Conservation (phyloP, 53 echinoderm and acorn worm species). For the Actinopyga echinites region DNA sequence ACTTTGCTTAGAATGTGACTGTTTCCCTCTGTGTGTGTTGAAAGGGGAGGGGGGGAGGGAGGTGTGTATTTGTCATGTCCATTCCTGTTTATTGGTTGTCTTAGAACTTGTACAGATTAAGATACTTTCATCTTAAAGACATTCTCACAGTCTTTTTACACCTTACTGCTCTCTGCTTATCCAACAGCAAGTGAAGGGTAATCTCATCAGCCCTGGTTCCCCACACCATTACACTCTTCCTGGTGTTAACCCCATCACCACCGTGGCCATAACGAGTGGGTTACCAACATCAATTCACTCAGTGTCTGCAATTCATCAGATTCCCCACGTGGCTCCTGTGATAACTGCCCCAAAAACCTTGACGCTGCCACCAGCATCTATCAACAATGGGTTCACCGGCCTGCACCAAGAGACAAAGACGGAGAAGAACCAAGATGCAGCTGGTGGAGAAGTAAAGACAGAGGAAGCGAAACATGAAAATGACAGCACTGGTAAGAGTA, state of each 20-base stretch:
- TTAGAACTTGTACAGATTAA: no score
- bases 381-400: slow-evolving; percentile 69
- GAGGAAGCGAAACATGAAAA: slow-evolving; percentile 13
- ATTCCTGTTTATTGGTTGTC: no score
- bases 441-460: background rate
- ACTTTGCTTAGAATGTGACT: no score
- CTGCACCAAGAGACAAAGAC: slow-evolving; percentile 21
- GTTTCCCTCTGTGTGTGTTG: no score
- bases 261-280: slow-evolving; percentile 27
- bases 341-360: slow-evolving; percentile 77
- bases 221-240: slow-evolving; percentile 51
- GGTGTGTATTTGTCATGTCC: no score
- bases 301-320: slow-evolving; percentile 29
- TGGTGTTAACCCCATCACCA: slow-evolving; percentile 7
- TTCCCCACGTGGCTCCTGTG: slow-evolving; percentile 64
- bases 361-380: slow-evolving; percentile 51
- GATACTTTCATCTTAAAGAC: no score
- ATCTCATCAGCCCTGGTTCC: slow-evolving; percentile 81
- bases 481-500: background rate
- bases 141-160: no score
- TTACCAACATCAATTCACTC: background rate
- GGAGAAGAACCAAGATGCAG: background rate
- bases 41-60: no score
- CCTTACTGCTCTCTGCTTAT: no score
- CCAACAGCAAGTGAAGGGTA: slow-evolving; percentile 80